These are phyloP conservation scores for Gila orcuttii DNA, from an alignment of 2,113 vertebrate genomes.

Conservation along the genomic window DNA sequence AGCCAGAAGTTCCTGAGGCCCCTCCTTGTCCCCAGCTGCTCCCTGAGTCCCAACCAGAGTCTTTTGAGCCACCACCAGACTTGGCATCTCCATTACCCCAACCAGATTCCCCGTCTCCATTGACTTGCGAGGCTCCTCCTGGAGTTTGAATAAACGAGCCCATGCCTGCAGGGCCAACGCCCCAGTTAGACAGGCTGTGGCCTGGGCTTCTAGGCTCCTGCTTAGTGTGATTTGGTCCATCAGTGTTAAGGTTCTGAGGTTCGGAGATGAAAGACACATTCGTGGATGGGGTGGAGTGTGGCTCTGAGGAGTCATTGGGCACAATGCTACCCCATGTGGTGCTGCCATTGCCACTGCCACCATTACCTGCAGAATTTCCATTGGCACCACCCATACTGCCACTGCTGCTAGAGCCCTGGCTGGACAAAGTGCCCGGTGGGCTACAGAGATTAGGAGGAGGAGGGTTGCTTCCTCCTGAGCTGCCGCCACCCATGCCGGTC, in stretches of 20 bases:
- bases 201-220: conserved; percentile 80
- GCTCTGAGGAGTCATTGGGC: conserved; percentile 88
- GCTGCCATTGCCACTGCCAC: conserved; percentile 75
- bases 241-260: conserved; percentile 99
- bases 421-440: conserved; percentile 83
- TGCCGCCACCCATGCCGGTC: conserved; percentile 85
- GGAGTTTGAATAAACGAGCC: conserved; percentile 84
- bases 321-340: conserved; percentile 92
- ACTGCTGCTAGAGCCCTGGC: conserved; percentile 78
- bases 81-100: conserved; percentile 88
- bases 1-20: conserved; percentile 78
- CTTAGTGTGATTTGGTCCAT: conserved; percentile 98
- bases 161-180: conserved; percentile 83
- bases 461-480: conserved; percentile 74
- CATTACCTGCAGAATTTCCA: conserved; percentile 78
- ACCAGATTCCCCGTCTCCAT: conserved; percentile 82
- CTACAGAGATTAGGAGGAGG: conserved; percentile 92
- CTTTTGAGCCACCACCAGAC: conserved; percentile 69
- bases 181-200: conserved; percentile 90
- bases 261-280: conserved; percentile 99
- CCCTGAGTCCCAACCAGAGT: conserved; percentile 83
- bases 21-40: conserved; percentile 78
- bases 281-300: conserved; percentile 88
- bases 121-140: conserved; percentile 75
- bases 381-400: conserved; percentile 87